Evolutionary conservation across 2,888 invertebrate species (phyloP).

Genomic region (Polyploca ridens): DNA sequence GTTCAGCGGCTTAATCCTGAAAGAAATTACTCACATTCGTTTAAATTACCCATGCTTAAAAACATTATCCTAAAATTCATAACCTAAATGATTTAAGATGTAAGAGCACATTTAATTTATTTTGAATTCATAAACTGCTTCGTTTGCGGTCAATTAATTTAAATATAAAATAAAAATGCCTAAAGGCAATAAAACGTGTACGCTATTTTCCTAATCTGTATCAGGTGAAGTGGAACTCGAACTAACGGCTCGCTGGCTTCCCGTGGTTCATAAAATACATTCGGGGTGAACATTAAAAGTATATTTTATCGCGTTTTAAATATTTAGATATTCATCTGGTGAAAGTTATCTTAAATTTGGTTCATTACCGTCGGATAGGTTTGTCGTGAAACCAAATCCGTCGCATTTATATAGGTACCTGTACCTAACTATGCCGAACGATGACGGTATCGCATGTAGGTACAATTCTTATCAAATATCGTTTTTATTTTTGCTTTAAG

Average conservation of each 20-base stretch:
- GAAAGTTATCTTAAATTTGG: constrained; percentile 77
- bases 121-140: constrained; percentile 61
- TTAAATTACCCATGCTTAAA: too few relatives aligned
- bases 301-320: constrained; percentile 82
- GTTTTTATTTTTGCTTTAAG: not conserved
- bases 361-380: constrained; percentile 63
- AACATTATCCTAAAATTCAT: too few relatives aligned
- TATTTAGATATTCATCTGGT: constrained; percentile 81
- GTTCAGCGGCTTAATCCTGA: too few relatives aligned
- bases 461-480: not conserved
- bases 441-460: not conserved
- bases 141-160: constrained; percentile 80
- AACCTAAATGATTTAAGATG: constrained; percentile 49
- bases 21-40: too few relatives aligned
- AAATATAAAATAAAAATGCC: constrained; percentile 71
- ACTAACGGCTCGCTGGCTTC: constrained; percentile 50
- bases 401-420: constrained; percentile 22
- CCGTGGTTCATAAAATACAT: constrained; percentile 73
- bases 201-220: constrained; percentile 74
- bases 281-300: constrained; percentile 76
- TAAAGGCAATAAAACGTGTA: constrained; percentile 67
- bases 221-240: constrained; percentile 53
- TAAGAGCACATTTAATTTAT: constrained; percentile 54
- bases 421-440: not conserved
- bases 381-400: constrained; percentile 68